Base-by-base conservation (phyloP, 2,797 vertebrate species). In the Alosa sapidissima region DNA sequence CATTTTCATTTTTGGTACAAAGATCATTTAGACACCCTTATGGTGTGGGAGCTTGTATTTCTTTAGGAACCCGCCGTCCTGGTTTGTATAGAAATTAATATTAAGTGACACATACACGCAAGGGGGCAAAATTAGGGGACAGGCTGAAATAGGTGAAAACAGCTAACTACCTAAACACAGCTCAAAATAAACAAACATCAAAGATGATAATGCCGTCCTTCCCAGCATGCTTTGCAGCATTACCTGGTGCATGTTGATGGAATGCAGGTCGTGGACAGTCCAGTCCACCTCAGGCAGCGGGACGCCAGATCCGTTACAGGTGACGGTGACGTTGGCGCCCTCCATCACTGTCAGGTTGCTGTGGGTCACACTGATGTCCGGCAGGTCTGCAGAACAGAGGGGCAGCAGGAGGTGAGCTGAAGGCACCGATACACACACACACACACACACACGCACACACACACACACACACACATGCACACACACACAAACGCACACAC, bases 241-340 rank as follows among this genome's bases (percentile, higher is more conserved):
- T 89, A 97, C 98, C 97, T 98, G 96, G 92, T 99, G 98, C 2
- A 97, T 98, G 93, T 98, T 99, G 94, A 99, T 98, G 88, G 98
- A 99, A 91, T 97, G 97, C 58, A 99, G 96, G 10, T 96, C 96
- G 0, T 94, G 93, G 86, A 99, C 97, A 0, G 96, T 98, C 98
- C 98, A 99, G 94, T 99, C 98, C 68, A 99, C 98, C 0, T 99
- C 98, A 0, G 98, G 98, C 91, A 99, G 90, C 0, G 98, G 98
- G 0, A 97, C 95, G 19, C 97, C 98, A 0, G 98, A 97, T 86
- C 98, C 98, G 0, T 99, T 99, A 91, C 98, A 99, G 89, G 96
- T 98, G 90, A 99, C 95, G 2, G 97, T 97, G 0, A 98, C 96
- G 0, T 97, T 98, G 91, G 98, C 97, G 0, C 98, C 98, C 89